phyloP scores from a whole-genome alignment of 2,888 invertebrate species.

The Agrilus cyanescens region DNA sequence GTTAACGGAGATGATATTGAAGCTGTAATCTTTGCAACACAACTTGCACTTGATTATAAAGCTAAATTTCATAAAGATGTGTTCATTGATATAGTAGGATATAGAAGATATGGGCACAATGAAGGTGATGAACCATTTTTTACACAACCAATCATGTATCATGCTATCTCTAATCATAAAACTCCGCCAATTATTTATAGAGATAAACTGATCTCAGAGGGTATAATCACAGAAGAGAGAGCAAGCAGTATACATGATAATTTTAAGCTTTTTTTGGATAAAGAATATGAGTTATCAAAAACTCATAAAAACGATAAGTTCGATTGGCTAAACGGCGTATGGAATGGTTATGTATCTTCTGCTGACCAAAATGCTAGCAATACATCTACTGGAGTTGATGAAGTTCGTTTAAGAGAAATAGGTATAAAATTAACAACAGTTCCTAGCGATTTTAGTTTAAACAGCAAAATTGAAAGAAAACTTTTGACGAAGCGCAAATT shows the following conservation, averaged over 20 bases:
- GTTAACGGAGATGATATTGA: slow-evolving; percentile 92
- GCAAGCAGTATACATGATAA: no score
- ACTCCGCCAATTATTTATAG: slow-evolving; percentile 38
- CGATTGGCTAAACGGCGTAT: no score
- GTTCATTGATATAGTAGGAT: slow-evolving; percentile 71
- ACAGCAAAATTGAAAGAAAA: no score
- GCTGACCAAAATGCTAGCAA: no score
- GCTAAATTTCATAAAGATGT: slow-evolving; percentile 78
- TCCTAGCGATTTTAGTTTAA: no score
- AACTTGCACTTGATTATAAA: slow-evolving; percentile 83
- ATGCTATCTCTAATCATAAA: slow-evolving; percentile 58
- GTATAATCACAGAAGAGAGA: slow-evolving; percentile 57
- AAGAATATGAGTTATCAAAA: no score
- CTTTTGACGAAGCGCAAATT: slow-evolving; percentile 82
- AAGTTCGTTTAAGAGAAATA: no score
- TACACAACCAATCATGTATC: slow-evolving; percentile 92
- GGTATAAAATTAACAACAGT: no score
- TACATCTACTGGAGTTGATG: no score
- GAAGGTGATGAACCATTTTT: slow-evolving; percentile 93
- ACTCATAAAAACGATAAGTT: no score
- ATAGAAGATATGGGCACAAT: slow-evolving; percentile 80
- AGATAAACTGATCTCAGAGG: slow-evolving; percentile 58
- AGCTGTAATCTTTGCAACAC: slow-evolving; percentile 81
- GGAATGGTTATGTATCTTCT: no score
- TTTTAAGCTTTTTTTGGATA: no score